Base-by-base conservation (phyloP, 2,888 invertebrate species). In the Lucinisca nassula region DNA sequence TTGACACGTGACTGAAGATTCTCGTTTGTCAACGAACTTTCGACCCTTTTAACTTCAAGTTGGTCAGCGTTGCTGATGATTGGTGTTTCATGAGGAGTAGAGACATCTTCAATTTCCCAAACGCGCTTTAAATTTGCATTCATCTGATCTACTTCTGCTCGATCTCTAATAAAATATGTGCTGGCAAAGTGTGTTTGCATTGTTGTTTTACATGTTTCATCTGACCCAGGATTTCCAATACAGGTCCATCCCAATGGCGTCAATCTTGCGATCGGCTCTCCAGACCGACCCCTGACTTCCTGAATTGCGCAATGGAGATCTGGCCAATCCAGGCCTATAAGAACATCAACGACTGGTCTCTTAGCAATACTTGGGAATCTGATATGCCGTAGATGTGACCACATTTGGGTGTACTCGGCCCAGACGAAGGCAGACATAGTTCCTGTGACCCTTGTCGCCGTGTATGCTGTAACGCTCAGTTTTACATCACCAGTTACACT, bases 51-150 rank as follows among this genome's bases (percentile, higher is more conserved):
- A n/a, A n/a, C n/a, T n/a, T n/a, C n/a, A n/a, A n/a, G n/a, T n/a
- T n/a, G n/a, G n/a, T n/a, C n/a, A n/a, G n/a, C n/a, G n/a, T n/a
- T n/a, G n/a, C n/a, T n/a, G n/a, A n/a, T n/a, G n/a, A n/a, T n/a
- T n/a, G n/a, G n/a, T n/a, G n/a, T n/a, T n/a, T n/a, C n/a, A n/a
- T n/a, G n/a, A n/a, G n/a, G n/a, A n/a, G n/a, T n/a, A n/a, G n/a
- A n/a, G n/a, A n/a, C n/a, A n/a, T 61, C 61, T 10, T 77, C 85
- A n/a, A 81, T 58, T 30, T 85, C 80, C 85, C 85, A 80, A 38
- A 85, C 77, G 12, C 45, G 38, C 38, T 32, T 40, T 0, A 85
- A 49, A 35, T 61, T 77, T 49, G n/a, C n/a, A n/a, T n/a, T n/a
- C n/a, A n/a, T n/a, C n/a, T n/a, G n/a, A n/a, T n/a, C n/a, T n/a